phyloP scores from a whole-genome alignment of 2,888 invertebrate species.

The Smittia sp. region DNA sequence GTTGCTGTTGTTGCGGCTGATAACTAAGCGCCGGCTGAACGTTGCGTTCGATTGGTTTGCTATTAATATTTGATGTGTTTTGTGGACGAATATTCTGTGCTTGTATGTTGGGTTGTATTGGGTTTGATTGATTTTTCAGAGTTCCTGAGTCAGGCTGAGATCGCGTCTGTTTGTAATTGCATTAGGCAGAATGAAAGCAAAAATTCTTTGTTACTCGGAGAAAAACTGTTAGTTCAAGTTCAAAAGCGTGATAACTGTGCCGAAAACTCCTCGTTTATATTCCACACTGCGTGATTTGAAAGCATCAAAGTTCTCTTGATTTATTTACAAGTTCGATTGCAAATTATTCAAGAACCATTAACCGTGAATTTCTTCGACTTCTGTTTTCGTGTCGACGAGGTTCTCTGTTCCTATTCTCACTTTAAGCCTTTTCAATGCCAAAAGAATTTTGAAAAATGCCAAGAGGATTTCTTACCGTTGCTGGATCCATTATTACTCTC shows the following conservation, averaged over 20 bases:
- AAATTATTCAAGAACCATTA: slow-evolving; percentile 24
- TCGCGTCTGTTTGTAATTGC: not conserved
- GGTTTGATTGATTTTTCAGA: slow-evolving; percentile 26
- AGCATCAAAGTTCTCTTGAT: not conserved
- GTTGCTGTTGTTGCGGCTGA: slow-evolving; percentile 5
- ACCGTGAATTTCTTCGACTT: not conserved
- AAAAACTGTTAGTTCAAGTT: not conserved
- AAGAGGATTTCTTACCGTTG: slow-evolving; percentile 32
- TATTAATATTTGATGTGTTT: slow-evolving; percentile 23
- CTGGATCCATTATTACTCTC: slow-evolving; percentile 36
- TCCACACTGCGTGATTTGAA: slow-evolving; percentile 8
- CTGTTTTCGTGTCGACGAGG: not conserved
- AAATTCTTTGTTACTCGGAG: not conserved
- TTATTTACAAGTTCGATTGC: not conserved
- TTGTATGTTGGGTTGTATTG: slow-evolving; percentile 12
- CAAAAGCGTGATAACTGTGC: not conserved
- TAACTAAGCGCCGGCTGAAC: not conserved
- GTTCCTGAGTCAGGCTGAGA: slow-evolving; percentile 31
- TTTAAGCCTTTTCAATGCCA: not conserved
- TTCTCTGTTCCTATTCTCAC: not conserved
- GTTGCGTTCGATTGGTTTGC: not conserved
- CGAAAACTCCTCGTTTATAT: not conserved
- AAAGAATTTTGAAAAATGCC: slow-evolving; percentile 35
- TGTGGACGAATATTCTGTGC: slow-evolving; percentile 9
- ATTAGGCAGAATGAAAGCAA: not conserved